Conservation (phyloP, 2,113 vertebrate species). For the Isichthys henryi region DNA sequence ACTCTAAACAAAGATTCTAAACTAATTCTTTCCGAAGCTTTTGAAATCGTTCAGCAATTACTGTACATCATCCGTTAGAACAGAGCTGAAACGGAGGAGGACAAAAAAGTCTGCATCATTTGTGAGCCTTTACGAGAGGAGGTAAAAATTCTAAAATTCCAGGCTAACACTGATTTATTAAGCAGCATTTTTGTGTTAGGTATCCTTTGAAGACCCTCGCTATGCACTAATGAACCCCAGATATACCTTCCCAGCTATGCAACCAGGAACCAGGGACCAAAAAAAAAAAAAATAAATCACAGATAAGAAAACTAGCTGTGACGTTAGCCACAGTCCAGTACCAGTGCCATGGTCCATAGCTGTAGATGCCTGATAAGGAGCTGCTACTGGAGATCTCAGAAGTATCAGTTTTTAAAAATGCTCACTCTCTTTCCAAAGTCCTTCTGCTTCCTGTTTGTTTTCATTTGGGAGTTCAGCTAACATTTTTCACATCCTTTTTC, state of each 20-base stretch:
- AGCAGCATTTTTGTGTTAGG: conserved; percentile 4
- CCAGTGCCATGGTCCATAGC: conserved; percentile 8
- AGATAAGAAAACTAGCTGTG: not conserved
- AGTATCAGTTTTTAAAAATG: not conserved
- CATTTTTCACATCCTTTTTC: not conserved
- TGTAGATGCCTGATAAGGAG: conserved; percentile 16
- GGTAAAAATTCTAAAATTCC: not conserved
- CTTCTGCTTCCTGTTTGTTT: not conserved
- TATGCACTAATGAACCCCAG: conserved; percentile 21
- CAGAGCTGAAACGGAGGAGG: not conserved
- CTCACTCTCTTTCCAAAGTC: not conserved
- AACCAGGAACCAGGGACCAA: not conserved
- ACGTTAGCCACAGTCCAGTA: conserved; percentile 9
- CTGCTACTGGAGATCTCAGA: not conserved
- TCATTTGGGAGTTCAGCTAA: not conserved
- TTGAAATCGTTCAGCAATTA: not conserved
- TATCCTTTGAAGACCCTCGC: conserved; percentile 16
- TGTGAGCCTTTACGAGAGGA: not conserved
- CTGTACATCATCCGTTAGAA: not conserved
- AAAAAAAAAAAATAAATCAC: not conserved
- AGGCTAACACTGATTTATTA: conserved; percentile 11
- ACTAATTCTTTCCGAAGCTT: not conserved
- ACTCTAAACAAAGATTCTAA: not conserved
- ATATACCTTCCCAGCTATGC: not conserved
- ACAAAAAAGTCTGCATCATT: not conserved